Base-by-base conservation (phyloP, 2,797 vertebrate species). In the Myiotriccus ornatus region DNA sequence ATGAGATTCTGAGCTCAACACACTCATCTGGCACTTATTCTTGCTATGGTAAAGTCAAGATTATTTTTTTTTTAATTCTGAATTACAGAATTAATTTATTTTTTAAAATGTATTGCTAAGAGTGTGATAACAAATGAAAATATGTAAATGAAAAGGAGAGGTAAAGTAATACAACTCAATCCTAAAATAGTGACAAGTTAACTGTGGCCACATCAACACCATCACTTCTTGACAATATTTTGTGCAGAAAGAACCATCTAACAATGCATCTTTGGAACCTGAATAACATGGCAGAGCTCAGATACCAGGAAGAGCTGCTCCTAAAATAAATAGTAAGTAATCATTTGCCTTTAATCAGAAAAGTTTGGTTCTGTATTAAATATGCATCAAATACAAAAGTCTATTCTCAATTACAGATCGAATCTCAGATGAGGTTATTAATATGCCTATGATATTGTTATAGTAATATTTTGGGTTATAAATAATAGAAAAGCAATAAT, bases 401-500 rank as follows among this genome's bases (percentile, higher is more conserved):
- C 74, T 80, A 52, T 76, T 77, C 75, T 82, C 55, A 94, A 84
- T 85, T 89, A 84, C 44, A 80, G 52, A 85, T 52, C 25, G 74
- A 87, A 82, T 57, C 62, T 35, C 49, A 43, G 22, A 84, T 3
- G 0, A 32, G 4, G 32, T 55, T 47, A 83, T 89, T 89, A 85
- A 80, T 73, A 83, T 74, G 75, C 49, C 60, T 37, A 57, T 24
- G 12, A 73, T 67, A 85, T 46, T 75, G 64, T 83, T 89, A 34
- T 5, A 74, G 63, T 50, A 82, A 89, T 79, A 90, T 73, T 90
- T 95, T 52, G 41, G 35, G 60, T 23, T 60, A 76, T 82, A 92
- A 92, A 88, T 93, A 88, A 93, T 92, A 90, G 64, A 89, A 92
- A 68, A 92, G 52, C 67, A 95, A 63, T 92, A 86, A 90, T 73